Conservation (phyloP, 2,888 invertebrate species). For the Phyto melanocephala region DNA sequence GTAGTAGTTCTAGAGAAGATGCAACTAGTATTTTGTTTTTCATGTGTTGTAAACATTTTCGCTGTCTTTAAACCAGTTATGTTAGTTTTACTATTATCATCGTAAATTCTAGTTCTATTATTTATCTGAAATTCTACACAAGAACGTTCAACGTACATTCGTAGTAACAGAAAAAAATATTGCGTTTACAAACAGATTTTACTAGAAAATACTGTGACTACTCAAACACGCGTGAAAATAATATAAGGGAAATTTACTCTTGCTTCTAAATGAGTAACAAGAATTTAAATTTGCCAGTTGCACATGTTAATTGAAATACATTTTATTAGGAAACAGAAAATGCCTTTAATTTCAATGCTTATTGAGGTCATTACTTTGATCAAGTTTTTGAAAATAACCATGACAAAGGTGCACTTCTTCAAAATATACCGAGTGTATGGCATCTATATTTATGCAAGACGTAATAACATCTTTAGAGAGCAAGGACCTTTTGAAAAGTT, state of each 20-base stretch:
- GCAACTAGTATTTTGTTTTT: not conserved
- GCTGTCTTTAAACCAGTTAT: conserved; percentile 54
- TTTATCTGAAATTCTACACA: conserved; percentile 29
- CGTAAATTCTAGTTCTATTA: not conserved
- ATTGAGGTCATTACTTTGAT: no score
- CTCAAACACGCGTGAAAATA: no score
- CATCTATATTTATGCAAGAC: conserved; percentile 18
- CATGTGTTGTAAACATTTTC: not conserved
- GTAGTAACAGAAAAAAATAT: conserved; percentile 35
- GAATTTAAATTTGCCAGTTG: no score
- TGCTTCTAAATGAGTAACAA: no score
- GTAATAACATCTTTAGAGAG: conserved; percentile 45
- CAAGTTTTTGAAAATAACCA: no score
- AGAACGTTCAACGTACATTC: conserved; percentile 11
- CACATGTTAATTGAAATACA: no score
- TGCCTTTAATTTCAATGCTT: no score
- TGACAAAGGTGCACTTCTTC: not conserved
- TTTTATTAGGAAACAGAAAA: no score
- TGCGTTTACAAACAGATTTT: conserved; percentile 43
- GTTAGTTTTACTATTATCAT: conserved; percentile 44
- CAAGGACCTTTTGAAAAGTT: conserved; percentile 54
- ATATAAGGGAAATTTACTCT: no score
- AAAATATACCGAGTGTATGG: conserved; percentile 6
- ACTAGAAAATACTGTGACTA: conserved; percentile 10
- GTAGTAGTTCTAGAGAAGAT: conserved; percentile 27